Evolutionary conservation across 1,140 invertebrate genomes (phyloP).

Genomic region (Leucophenga varia): DNA sequence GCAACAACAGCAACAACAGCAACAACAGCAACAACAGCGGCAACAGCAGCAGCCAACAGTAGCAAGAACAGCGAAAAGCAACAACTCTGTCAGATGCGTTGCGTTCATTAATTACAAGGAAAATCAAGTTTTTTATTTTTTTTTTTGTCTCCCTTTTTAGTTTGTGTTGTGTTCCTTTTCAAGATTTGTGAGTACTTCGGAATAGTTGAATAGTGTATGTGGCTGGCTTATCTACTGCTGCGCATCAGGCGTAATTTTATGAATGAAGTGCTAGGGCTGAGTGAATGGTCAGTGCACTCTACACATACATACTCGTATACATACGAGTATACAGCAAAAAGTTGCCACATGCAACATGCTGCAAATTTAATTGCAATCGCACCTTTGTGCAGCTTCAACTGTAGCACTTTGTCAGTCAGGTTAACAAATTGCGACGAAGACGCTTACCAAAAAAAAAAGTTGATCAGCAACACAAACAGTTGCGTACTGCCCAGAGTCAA

Average conservation of each 20-base stretch:
- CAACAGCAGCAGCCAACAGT: conserved; percentile 12
- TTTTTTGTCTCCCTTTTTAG: conserved; percentile 9
- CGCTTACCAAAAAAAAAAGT: neutral
- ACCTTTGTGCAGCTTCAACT: conserved; percentile 27
- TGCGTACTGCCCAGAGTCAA: too few species aligned
- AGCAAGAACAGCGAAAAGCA: neutral
- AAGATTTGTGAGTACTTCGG: conserved; percentile 29
- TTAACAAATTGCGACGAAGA: conserved; percentile 44
- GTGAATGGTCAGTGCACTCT: neutral
- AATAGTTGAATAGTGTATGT: conserved; percentile 24
- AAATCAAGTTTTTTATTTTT: conserved; percentile 41
- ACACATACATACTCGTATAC: too few species aligned
- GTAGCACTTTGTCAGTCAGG: conserved; percentile 49
- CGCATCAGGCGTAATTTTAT: conserved; percentile 53
- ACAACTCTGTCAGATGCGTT: conserved; percentile 8
- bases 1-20: conserved; percentile 26
- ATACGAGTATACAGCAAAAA: too few species aligned
- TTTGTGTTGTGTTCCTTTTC: conserved; percentile 35
- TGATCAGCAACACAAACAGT: neutral
- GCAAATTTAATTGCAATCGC: too few species aligned
- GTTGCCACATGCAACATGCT: conserved; percentile 8
- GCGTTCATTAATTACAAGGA: conserved; percentile 53
- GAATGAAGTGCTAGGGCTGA: conserved; percentile 45
- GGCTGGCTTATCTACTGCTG: conserved; percentile 40
- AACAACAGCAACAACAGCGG: too few species aligned